Conservation (phyloP, 2,113 vertebrate species). For the Psittacula cyanocephala region DNA sequence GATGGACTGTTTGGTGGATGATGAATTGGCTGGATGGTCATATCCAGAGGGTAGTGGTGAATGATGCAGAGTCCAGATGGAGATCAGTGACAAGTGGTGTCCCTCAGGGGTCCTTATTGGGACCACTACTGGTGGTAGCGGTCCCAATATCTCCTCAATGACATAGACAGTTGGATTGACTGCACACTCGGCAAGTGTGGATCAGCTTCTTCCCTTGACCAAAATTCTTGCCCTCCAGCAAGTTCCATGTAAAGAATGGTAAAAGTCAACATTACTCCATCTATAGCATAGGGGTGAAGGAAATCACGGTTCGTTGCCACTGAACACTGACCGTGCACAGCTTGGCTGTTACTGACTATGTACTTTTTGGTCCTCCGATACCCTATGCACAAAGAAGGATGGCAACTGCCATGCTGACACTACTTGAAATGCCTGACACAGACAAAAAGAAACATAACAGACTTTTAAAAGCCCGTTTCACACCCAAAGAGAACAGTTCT, state of each 20-base stretch:
- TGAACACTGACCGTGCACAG: not conserved
- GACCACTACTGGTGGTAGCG: not conserved
- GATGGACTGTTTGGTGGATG: not conserved
- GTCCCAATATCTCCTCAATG: not conserved
- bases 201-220: not conserved
- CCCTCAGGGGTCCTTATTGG: not conserved
- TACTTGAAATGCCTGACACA: not conserved
- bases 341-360: not conserved
- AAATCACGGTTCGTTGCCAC: not conserved
- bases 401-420: not conserved
- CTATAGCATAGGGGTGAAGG: not conserved
- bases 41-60: not conserved
- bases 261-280: not conserved
- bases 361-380: not conserved
- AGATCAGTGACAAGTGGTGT: not conserved
- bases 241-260: not conserved
- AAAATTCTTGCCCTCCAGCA: not conserved
- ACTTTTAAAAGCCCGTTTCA: not conserved
- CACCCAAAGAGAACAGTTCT: not conserved
- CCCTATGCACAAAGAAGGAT: not conserved
- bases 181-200: not conserved
- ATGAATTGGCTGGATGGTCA: not conserved
- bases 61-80: not conserved
- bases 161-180: not conserved
- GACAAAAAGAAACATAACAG: not conserved